Evolutionary conservation across 2,797 vertebrate species (phyloP).

Genomic region (Scleropages formosus): DNA sequence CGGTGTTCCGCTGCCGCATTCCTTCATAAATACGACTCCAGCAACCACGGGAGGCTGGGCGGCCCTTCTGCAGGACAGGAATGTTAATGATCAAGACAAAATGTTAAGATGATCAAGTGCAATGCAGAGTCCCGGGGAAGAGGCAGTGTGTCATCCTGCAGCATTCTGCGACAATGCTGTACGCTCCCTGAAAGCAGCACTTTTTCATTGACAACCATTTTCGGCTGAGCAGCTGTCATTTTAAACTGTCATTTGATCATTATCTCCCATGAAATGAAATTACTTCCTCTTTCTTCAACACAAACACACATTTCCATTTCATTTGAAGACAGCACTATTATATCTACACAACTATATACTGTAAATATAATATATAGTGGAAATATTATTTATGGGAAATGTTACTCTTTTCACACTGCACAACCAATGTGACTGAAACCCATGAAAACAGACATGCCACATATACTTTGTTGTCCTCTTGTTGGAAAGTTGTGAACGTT

Average conservation of each 20-base stretch:
- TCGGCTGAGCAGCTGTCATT: constrained; percentile 64
- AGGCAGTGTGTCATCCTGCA: background rate
- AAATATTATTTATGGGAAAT: no score
- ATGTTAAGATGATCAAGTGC: background rate
- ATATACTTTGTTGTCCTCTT: background rate
- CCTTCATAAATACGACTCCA: no score
- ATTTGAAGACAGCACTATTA: background rate
- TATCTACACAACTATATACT: background rate
- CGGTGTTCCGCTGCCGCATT: background rate
- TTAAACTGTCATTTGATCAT: constrained; percentile 69
- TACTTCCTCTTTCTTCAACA: background rate
- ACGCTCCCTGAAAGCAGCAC: constrained; percentile 65
- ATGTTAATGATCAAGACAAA: background rate
- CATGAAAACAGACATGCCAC: background rate
- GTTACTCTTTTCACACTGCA: background rate
- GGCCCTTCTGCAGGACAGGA: background rate
- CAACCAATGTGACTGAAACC: background rate
- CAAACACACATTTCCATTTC: no score
- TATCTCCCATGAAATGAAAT: constrained; percentile 61
- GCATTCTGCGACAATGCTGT: constrained; percentile 41
- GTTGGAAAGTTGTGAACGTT: constrained; percentile 55
- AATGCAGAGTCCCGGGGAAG: constrained; percentile 10
- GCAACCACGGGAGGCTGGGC: background rate
- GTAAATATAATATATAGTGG: background rate
- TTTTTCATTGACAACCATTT: constrained; percentile 69